A percentile compares a stretch with the other conserved stretches of the same genome.
Evolutionary conservation across 2,113 vertebrate species (phyloP).

Genomic region (Gymnobelideus leadbeateri): DNA sequence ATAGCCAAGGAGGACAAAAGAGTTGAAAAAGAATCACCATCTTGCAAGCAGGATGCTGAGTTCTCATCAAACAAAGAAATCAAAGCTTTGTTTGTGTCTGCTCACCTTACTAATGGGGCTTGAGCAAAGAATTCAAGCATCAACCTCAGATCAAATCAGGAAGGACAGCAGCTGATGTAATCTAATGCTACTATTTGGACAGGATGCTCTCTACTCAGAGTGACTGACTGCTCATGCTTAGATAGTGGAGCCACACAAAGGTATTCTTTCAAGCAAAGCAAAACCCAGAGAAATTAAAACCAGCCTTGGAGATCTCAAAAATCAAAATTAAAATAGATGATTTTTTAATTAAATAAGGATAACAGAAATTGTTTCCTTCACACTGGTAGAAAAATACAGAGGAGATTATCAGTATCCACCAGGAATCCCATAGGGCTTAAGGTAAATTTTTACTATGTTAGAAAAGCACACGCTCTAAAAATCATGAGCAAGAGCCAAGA

Average conservation of each 20-base stretch:
- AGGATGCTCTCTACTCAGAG: background rate
- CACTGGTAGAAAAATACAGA: background rate
- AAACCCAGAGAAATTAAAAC: slow-evolving; percentile 42
- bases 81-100: slow-evolving; percentile 62
- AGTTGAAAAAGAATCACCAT: slow-evolving; percentile 57
- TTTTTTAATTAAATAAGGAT: slow-evolving; percentile 16
- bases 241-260: background rate
- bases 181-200: slow-evolving; percentile 54
- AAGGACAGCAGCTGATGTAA: slow-evolving; percentile 50
- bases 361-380: background rate
- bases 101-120: slow-evolving; percentile 67
- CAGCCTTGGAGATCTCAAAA: slow-evolving; percentile 1
- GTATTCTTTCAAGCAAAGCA: slow-evolving; percentile 30
- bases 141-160: slow-evolving; percentile 62
- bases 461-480: background rate
- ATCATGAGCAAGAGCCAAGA: slow-evolving; percentile 38
- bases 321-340: slow-evolving; percentile 29
- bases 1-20: slow-evolving; percentile 45
- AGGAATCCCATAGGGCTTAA: background rate
- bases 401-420: background rate
- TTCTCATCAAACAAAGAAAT: slow-evolving; percentile 64
- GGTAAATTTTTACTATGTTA: slow-evolving; percentile 23
- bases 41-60: slow-evolving; percentile 30
- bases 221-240: background rate
- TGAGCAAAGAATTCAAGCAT: slow-evolving; percentile 57